Percentiles rank a stretch among this genome's conserved stretches.
These are phyloP conservation scores for Notarius lentiginosus DNA, from an alignment of 2,113 vertebrate species.

Conservation along the genomic window DNA sequence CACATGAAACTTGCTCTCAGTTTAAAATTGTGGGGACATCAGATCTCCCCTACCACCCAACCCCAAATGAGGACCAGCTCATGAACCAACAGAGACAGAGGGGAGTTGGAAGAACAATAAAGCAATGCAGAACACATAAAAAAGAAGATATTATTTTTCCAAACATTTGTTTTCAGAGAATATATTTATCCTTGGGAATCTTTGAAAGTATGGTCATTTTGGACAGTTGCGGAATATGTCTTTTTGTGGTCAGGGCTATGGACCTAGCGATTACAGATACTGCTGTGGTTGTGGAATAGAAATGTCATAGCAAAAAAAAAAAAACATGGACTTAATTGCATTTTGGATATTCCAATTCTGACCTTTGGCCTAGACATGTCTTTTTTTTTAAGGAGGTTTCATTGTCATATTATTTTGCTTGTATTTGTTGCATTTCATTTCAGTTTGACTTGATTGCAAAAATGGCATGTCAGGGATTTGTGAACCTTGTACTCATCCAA, in stretches of 20 bases:
- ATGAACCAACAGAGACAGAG: constrained; percentile 28
- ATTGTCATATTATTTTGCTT: neutral
- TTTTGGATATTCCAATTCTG: constrained; percentile 3
- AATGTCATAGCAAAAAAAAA: constrained; percentile 37
- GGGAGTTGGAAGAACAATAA: constrained; percentile 28
- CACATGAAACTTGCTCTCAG: constrained; percentile 58
- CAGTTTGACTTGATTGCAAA: neutral
- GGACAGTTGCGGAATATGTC: constrained; percentile 39
- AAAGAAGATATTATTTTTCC: constrained; percentile 39
- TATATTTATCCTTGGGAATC: constrained; percentile 41
- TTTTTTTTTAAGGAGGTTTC: neutral
- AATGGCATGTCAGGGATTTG: neutral
- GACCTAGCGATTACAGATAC: constrained; percentile 43
- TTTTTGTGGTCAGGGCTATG: constrained; percentile 45
- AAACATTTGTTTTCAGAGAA: constrained; percentile 52
- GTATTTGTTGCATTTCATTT: constrained; percentile 1
- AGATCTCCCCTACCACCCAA: constrained; percentile 48
- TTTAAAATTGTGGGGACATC: constrained; percentile 65
- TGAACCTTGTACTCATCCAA: neutral
- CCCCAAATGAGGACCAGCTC: constrained; percentile 49
- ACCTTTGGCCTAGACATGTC: neutral
- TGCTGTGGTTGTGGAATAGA: constrained; percentile 42
- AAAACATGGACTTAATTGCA: constrained; percentile 44
- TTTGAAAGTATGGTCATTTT: constrained; percentile 52
- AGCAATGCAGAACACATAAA: constrained; percentile 25